Evolutionary conservation across 2,113 vertebrate species (phyloP).

Genomic region (Talpa occidentalis): DNA sequence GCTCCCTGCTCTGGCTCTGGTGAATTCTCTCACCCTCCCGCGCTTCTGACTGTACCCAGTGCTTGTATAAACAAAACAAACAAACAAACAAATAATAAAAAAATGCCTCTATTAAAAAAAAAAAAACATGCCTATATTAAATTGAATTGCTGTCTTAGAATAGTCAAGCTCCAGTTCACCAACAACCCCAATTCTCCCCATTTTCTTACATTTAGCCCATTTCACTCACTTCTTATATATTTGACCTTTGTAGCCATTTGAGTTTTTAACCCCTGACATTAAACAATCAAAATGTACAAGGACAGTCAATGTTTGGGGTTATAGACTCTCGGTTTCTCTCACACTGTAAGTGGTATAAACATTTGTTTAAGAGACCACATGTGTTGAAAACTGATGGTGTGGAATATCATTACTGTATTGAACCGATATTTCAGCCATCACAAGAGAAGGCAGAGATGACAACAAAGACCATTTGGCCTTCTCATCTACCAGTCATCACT

Average conservation of each 20-base stretch:
- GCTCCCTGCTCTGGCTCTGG: no score
- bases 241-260: constrained; percentile 13
- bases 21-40: no score
- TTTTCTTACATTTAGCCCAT: not conserved
- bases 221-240: constrained; percentile 26
- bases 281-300: not conserved
- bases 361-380: not conserved
- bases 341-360: not conserved
- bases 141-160: not conserved
- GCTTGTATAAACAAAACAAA: no score
- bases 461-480: not conserved
- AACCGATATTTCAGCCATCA: not conserved
- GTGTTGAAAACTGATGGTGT: not conserved
- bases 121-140: no score
- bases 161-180: not conserved
- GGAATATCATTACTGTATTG: constrained; percentile 41
- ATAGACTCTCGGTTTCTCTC: constrained; percentile 15
- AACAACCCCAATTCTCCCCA: not conserved
- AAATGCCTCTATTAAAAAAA: no score
- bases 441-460: not conserved
- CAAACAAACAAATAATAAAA: no score
- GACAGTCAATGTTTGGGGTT: not conserved
- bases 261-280: not conserved
- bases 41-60: no score
- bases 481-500: not conserved